Evolutionary conservation across 2,888 invertebrate genomes (phyloP).

Genomic region (Mythimna vitellina): DNA sequence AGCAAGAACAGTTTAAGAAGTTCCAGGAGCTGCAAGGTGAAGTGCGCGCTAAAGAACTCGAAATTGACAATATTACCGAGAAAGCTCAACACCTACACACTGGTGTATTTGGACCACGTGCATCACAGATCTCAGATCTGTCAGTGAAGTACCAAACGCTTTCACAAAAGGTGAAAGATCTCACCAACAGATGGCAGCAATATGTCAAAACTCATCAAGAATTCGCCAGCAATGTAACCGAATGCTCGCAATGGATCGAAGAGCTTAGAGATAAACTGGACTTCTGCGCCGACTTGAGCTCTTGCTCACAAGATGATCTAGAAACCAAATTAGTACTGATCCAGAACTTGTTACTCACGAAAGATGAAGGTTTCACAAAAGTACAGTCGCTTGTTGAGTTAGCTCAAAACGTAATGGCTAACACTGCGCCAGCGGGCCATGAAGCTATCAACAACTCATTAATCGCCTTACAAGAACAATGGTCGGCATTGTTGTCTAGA

Average conservation of each 20-base stretch:
- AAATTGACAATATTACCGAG: constrained; percentile 98
- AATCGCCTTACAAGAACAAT: constrained; percentile 96
- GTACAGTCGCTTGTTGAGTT: constrained; percentile 97
- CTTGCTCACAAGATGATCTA: constrained; percentile 95
- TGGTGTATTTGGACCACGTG: constrained; percentile 93
- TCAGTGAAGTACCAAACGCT: constrained; percentile 97
- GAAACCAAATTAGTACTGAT: constrained; percentile 96
- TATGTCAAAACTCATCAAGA: constrained; percentile 97
- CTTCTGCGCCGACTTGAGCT: constrained; percentile 95
- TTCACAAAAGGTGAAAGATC: constrained; percentile 97
- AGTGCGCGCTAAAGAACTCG: constrained; percentile 96
- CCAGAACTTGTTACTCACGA: constrained; percentile 96
- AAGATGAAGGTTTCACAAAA: constrained; percentile 97
- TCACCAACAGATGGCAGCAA: constrained; percentile 97
- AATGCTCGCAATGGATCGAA: constrained; percentile 96
- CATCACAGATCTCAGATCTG: constrained; percentile 96
- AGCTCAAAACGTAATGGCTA: constrained; percentile 97
- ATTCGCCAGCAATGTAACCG: constrained; percentile 94
- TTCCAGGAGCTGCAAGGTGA: constrained; percentile 96
- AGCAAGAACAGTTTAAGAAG: constrained; percentile 95
- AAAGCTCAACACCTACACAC: constrained; percentile 96
- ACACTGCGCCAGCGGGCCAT: constrained; percentile 97
- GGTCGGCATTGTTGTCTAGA: constrained; percentile 96
- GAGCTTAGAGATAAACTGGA: constrained; percentile 95
- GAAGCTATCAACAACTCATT: constrained; percentile 96